Base-by-base conservation (phyloP, 2,113 vertebrate species). In the Chaetops frenatus region DNA sequence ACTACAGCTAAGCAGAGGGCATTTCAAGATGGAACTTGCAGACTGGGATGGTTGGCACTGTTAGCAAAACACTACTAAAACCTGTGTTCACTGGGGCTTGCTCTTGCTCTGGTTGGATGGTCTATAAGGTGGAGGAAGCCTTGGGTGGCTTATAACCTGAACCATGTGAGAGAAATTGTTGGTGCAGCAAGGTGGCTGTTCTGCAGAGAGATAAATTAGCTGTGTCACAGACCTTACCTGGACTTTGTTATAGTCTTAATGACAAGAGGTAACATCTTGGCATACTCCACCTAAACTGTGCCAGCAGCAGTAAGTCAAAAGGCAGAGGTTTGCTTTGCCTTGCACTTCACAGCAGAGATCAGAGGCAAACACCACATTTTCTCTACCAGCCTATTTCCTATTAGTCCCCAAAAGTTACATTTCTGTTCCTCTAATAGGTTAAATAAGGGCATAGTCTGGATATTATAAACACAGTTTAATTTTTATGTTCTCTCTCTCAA, bases 131-230 rank as follows among this genome's bases (percentile, higher is more conserved):
- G 25, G 28, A 11, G 35, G 54, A 61, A 90, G 54, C 35, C 27
- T 25, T 8, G 54, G 15, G 21, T 38, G 62, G 62, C 16, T 76
- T 72, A 21, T 5, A 61, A 51, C 5, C 69, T 20, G 31, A 31
- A 9, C 44, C 7, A 4, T 0, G 8, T 17, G 10, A 76, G 44
- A 1, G 5, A 40, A 48, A 36, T 3, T 44, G 42, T 23, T 58
- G 0, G 1, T 42, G 67, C 50, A 57, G 53, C 29, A 12, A 40
- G 71, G 48, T 8, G n/a, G 33, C 3, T 57, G 24, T 36, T 82
- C 38, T 16, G 51, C 61, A 6, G 47, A 8, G 14, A 54, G 48
- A 2, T 48, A 62, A 73, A 7, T 21, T 56, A 25, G 12, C 28
- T 27, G 72, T 73, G 50, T 61, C 69, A 50, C 24, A 5, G n/a